Conservation (phyloP, 2,888 invertebrate genomes). For the Caradrina kadenii region DNA sequence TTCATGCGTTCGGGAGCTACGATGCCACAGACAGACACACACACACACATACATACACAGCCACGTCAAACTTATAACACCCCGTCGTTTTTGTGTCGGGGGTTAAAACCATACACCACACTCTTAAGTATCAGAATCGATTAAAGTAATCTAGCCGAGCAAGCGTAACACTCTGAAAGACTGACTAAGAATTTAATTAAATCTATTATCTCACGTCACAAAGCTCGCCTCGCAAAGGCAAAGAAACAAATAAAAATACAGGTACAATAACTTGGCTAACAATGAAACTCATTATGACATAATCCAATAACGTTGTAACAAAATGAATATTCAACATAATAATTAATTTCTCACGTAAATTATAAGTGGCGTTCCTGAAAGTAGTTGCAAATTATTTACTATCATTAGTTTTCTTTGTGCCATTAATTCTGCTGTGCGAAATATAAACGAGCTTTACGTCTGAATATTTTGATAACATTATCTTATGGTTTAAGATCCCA, state of each 20-base stretch:
- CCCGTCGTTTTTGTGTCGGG: too few relatives aligned
- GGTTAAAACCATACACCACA: too few relatives aligned
- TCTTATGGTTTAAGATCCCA: slow-evolving; percentile 6
- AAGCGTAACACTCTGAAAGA: neutral
- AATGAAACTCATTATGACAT: slow-evolving; percentile 30
- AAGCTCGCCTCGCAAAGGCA: slow-evolving; percentile 4
- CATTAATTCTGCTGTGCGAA: slow-evolving; percentile 35
- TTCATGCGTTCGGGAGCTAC: too few relatives aligned
- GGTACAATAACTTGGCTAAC: slow-evolving; percentile 18
- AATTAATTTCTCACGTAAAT: slow-evolving; percentile 16
- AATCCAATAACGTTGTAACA: slow-evolving; percentile 19
- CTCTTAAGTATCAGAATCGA: too few relatives aligned
- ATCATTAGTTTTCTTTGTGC: slow-evolving; percentile 31
- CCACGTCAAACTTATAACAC: too few relatives aligned
- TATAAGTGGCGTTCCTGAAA: slow-evolving; percentile 20
- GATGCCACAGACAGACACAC: too few relatives aligned
- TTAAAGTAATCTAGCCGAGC: neutral
- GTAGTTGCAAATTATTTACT: slow-evolving; percentile 44
- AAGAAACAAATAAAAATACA: slow-evolving; percentile 23
- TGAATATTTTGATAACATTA: slow-evolving; percentile 49
- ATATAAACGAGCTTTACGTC: slow-evolving; percentile 9
- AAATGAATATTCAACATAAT: slow-evolving; percentile 21
- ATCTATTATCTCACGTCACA: slow-evolving; percentile 16
- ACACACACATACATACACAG: too few relatives aligned
- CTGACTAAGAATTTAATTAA: slow-evolving; percentile 23